phyloP scores from a whole-genome alignment of 2,797 vertebrate species.

The Anniella stebbinsi region DNA sequence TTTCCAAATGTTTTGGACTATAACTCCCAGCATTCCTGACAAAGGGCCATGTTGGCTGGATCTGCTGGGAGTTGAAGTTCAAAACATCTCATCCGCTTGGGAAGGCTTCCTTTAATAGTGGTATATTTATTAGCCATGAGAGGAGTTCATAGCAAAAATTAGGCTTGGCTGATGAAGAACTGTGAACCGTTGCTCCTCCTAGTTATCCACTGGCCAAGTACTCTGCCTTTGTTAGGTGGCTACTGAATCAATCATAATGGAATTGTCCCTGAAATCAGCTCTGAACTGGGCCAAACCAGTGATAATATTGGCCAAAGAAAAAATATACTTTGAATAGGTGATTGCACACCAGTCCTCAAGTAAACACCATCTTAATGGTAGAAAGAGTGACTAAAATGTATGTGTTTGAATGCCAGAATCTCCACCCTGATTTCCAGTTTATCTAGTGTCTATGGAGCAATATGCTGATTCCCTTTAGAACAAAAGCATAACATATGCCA shows the following conservation, averaged over 20 bases:
- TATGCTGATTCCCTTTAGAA: constrained; percentile 51
- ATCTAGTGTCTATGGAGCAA: constrained; percentile 30
- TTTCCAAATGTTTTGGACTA: no score
- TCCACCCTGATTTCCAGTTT: constrained; percentile 44
- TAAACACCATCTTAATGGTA: constrained; percentile 4
- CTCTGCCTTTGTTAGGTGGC: not conserved
- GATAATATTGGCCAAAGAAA: not conserved
- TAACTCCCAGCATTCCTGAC: no score
- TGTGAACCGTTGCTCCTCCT: not conserved
- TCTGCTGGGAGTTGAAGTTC: no score
- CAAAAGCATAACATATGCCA: constrained; percentile 49
- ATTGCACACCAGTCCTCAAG: constrained; percentile 2
- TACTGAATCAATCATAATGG: not conserved
- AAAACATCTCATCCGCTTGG: not conserved
- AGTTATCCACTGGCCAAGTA: not conserved
- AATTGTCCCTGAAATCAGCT: not conserved
- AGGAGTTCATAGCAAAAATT: not conserved
- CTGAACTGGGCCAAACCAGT: not conserved
- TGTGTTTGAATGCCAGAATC: constrained; percentile 57
- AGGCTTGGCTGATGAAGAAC: not conserved
- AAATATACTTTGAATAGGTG: not conserved
- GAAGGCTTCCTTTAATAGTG: not conserved
- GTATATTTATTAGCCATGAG: not conserved
- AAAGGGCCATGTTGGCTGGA: no score
- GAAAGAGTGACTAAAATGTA: constrained; percentile 28